Evolutionary conservation across 2,113 vertebrate genomes (phyloP).

Genomic region (Patagioenas fasciata): DNA sequence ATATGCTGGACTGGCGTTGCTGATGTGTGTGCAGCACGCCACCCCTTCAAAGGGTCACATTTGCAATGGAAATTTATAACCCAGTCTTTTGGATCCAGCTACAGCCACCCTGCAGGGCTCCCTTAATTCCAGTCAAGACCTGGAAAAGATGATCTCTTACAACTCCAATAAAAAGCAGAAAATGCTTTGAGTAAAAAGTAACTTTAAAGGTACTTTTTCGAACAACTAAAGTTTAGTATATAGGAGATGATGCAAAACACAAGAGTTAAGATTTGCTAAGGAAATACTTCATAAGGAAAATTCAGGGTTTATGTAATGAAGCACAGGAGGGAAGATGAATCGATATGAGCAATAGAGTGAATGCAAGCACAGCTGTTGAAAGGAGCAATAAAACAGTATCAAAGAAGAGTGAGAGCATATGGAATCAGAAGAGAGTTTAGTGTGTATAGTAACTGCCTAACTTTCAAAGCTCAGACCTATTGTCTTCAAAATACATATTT

Average conservation of each 20-base stretch:
- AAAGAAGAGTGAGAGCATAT: not conserved
- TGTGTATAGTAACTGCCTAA: not conserved
- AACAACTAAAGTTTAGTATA: not conserved
- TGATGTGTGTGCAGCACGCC: fast-evolving
- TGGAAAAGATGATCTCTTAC: not conserved
- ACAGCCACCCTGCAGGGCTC: not conserved
- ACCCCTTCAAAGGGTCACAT: not conserved
- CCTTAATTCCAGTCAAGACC: not conserved
- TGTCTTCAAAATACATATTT: not conserved
- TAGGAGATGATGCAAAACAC: not conserved
- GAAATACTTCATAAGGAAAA: not conserved
- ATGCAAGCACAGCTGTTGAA: not conserved
- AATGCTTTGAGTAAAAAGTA: not conserved
- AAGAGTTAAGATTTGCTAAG: not conserved
- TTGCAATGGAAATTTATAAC: not conserved
- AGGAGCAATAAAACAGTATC: not conserved
- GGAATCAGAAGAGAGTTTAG: not conserved
- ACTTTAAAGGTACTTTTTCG: not conserved
- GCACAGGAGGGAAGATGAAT: not conserved
- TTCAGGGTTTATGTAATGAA: not conserved
- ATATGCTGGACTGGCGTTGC: not conserved
- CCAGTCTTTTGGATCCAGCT: not conserved
- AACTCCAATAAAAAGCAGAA: not conserved
- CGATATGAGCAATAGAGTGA: not conserved
- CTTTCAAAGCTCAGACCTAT: not conserved